Base-by-base conservation (phyloP, 2,797 vertebrate species). In the Parauchenoglanis ngamensis region DNA sequence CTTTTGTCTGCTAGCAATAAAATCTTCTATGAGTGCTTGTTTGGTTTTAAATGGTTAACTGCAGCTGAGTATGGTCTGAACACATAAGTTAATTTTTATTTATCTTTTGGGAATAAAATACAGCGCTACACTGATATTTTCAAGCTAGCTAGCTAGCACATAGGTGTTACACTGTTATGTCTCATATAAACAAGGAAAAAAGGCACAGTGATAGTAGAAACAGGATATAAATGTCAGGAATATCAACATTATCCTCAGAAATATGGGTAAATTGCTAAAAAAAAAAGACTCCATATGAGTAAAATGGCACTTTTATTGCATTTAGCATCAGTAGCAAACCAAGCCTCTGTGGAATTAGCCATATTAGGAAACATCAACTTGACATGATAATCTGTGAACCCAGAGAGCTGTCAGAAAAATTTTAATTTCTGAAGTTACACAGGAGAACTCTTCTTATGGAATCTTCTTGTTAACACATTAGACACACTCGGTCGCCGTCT, bases 331-430 rank as follows among this genome's bases (percentile, higher is more conserved):
- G 54, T 54, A 68, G 46, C 61, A 83, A 83, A 67, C 13, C 1
- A 1, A 54, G 46, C 49, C 40, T 35, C 46, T 68, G 63, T 54
- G 63, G 63, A 68, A 68, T 68, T 83, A 13, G 81, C 63, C 81
- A 8, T 31, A 54, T 68, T 68, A 52, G 61, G 46, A 68, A 68
- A 31, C 77, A 59, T 79, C 31, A 40, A 79, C 46, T 68, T 83
- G 81, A 83, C 81, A 83, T 25, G 81, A 68, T 83, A 68, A 83
- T 83, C 46, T 83, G 81, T 21, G n/a, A 31, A 83, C 63, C 54
- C 61, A 10, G 46, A 68, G 63, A 83, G 44, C 80, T 67, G 61
- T 52, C 80, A 65, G 44, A 28, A 35, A 68, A 35, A 67, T 21
- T 19, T 23, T 0, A 25, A 31, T 21, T 52, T 75, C 46, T 23